A percentile compares a stretch with the other conserved stretches of the same genome.
Evolutionary conservation across 2,113 vertebrate genomes (phyloP).

Genomic region (Nesogale talazaci): DNA sequence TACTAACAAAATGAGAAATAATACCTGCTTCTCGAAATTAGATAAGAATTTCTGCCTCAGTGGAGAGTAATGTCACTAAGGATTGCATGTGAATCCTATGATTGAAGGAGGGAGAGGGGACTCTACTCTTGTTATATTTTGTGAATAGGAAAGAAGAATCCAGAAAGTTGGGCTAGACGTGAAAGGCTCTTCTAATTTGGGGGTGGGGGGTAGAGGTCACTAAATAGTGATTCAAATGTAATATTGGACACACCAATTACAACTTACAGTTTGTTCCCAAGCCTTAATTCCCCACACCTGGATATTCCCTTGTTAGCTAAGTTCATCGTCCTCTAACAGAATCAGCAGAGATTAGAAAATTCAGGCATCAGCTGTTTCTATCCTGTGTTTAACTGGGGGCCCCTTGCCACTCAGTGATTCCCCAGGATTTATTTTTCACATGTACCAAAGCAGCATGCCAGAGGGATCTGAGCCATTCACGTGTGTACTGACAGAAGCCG

Average conservation of each 20-base stretch:
- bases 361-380: conserved; percentile 82
- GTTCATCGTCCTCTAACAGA: conserved; percentile 46
- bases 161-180: background rate
- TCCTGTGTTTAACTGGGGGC: conserved; percentile 72
- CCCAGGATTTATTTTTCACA: conserved; percentile 76
- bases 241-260: conserved; percentile 61
- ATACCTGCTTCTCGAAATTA: too few relatives aligned
- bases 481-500: conserved; percentile 75
- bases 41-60: background rate
- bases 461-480: conserved; percentile 44
- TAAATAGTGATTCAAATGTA: conserved; percentile 57
- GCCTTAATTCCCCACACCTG: conserved; percentile 66
- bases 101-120: background rate
- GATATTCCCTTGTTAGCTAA: conserved; percentile 62
- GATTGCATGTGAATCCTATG: conserved; percentile 26
- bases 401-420: conserved; percentile 65
- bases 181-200: conserved; percentile 50
- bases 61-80: conserved; percentile 9
- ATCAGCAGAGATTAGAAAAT: conserved; percentile 78
- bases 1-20: conserved; percentile 18
- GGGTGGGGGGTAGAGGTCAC: conserved; percentile 23
- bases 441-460: conserved; percentile 53
- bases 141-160: background rate
- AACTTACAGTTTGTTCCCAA: conserved; percentile 6
- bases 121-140: conserved; percentile 19